A percentile compares a stretch with the other conserved stretches of the same genome.
These are phyloP conservation scores for Amphipyra tragopoginis DNA, from an alignment of 2,888 invertebrate genomes.

Conservation along the genomic window DNA sequence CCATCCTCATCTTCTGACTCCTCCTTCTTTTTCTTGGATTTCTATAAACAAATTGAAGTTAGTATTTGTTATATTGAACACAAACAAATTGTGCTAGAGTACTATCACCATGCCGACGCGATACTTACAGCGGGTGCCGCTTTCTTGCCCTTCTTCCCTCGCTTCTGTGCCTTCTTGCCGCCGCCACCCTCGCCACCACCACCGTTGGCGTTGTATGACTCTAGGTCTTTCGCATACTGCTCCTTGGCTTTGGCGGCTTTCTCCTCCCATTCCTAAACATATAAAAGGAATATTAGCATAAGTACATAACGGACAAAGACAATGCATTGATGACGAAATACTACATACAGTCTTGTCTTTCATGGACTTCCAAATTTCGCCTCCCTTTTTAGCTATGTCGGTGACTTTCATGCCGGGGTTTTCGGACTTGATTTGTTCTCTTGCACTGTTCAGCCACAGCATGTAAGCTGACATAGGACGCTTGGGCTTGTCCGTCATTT, in stretches of 20 bases:
- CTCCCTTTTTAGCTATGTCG: conserved; percentile 98
- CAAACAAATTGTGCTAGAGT: background rate
- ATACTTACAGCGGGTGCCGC: conserved; percentile 82
- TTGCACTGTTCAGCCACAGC: conserved; percentile 97
- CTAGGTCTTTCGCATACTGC: conserved; percentile 96
- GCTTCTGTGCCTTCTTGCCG: conserved; percentile 89
- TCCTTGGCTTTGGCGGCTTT: conserved; percentile 97
- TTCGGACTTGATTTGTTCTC: conserved; percentile 96
- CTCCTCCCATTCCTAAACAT: conserved; percentile 95
- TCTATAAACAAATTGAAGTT: conserved; percentile 65
- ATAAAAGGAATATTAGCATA: conserved; percentile 13
- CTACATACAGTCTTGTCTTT: conserved; percentile 95
- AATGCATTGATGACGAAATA: conserved; percentile 25
- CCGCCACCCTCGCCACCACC: conserved; percentile 90
- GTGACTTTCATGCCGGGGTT: conserved; percentile 97
- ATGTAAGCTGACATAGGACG: conserved; percentile 98
- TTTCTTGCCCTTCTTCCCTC: conserved; percentile 89
- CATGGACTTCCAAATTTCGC: conserved; percentile 98
- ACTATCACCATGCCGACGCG: background rate
- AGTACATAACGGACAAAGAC: conserved; percentile 30
- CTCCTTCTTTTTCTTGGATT: conserved; percentile 91
- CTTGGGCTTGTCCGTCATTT: conserved; percentile 97
- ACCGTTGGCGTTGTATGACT: conserved; percentile 96
- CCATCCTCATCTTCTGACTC: conserved; percentile 91
- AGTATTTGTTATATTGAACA: background rate